phyloP scores from a whole-genome alignment of 2,113 vertebrate genomes.

The Thymallus thymallus region DNA sequence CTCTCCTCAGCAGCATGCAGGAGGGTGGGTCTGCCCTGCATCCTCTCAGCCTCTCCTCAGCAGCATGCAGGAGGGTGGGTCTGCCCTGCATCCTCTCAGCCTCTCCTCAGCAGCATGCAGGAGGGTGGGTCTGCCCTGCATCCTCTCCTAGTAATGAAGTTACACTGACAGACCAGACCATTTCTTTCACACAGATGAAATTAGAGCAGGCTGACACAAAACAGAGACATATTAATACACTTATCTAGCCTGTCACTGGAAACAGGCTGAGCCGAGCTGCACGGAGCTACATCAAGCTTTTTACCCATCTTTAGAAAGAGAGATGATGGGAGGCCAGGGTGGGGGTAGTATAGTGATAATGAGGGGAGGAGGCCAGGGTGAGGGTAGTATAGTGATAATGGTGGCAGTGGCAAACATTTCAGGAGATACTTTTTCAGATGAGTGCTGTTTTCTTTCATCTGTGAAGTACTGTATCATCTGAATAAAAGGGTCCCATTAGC shows the following conservation, averaged over 20 bases:
- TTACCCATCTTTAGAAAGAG: conserved; percentile 46
- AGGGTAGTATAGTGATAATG: background rate
- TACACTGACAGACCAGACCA: conserved; percentile 95
- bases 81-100: too few species aligned
- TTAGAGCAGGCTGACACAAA: conserved; percentile 92
- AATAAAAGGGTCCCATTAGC: background rate
- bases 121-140: conserved; percentile 74
- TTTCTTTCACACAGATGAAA: conserved; percentile 91
- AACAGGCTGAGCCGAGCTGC: conserved; percentile 80
- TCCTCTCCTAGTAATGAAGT: conserved; percentile 91
- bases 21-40: too few species aligned
- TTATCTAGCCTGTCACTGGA: conserved; percentile 81
- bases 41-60: too few species aligned
- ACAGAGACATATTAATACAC: conserved; percentile 88
- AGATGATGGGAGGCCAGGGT: conserved; percentile 2
- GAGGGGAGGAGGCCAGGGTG: too few species aligned
- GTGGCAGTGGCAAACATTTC: too few species aligned
- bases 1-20: too few species aligned
- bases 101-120: background rate
- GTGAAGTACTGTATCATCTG: background rate
- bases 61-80: too few species aligned
- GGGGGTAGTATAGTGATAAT: background rate
- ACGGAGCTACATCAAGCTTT: conserved; percentile 73
- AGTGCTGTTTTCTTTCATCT: background rate
- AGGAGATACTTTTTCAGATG: background rate